Base-by-base conservation (phyloP, 53 echinoderm and acorn worm genomes). In the Luidia sarsii region DNA sequence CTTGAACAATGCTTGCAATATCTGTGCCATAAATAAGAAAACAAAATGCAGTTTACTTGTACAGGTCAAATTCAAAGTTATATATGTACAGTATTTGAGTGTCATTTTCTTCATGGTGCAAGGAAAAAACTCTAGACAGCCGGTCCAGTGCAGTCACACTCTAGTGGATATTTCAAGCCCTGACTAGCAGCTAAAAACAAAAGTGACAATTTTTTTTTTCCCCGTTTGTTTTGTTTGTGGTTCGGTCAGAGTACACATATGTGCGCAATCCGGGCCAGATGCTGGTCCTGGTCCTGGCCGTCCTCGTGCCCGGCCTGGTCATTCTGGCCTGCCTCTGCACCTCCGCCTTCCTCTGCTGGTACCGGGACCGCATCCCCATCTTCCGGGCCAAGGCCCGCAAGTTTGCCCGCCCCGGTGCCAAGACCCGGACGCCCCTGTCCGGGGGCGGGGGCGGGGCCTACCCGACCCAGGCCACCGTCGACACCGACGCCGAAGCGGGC, bases 321-420 rank as follows among this genome's bases (percentile, higher is more conserved):
- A 30, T 93, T 32, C 77, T 93, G 25, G 55, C 86, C 15, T 77
- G 79, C 64, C 65, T 85, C 50, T 43, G 61, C 10, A 48, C 50
- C n/a, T 28, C 67, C 24, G 35, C 87, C 53, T 93, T 79, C 50
- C 51, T 93, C 68, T 89, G 86, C 71, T 77, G 74, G 55, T 68
- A 93, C 68, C 82, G 93, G 45, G 48, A 90, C 49, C 79, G 87
- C 79, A 90, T 93, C 30, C 93, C 93, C 13, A 71, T 87, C 49
- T 86, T 87, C 65, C 81, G 90, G 43, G 80, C 67, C 57, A 82
- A 85, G 46, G 32, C 70, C 4, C 25, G 63, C 18, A 48, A 54
- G 4, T 48, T 72, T 64, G 31, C 53, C 27, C 73, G 46, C 20
- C 48, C 82, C 10, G 65, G 67, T 7, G 33, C 54, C 22, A 79